These are phyloP conservation scores for Platalea minor DNA, from an alignment of 2,797 vertebrate species.

Conservation along the genomic window DNA sequence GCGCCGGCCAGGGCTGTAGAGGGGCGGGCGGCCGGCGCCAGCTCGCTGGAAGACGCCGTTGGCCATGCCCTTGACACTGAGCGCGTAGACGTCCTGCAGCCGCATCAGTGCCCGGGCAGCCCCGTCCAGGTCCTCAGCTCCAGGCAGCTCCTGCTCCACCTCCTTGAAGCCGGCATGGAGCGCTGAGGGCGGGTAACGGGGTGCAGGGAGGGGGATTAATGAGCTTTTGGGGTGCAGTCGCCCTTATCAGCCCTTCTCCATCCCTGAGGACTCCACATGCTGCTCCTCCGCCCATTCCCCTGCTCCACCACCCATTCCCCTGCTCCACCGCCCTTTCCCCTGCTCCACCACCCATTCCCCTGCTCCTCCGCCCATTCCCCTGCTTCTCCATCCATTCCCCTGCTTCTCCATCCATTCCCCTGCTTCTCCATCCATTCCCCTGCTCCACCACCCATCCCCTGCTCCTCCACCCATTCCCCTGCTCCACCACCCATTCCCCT, in stretches of 20 bases:
- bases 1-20: constrained; percentile 77
- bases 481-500: too few species aligned
- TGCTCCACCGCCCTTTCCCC: background rate
- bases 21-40: constrained; percentile 6
- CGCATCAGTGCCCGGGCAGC: constrained; percentile 89
- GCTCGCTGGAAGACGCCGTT: constrained; percentile 82
- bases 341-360: background rate
- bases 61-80: constrained; percentile 82
- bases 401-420: background rate
- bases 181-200: constrained; percentile 58
- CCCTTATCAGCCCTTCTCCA: background rate
- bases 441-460: background rate
- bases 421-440: background rate
- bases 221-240: fast-evolving
- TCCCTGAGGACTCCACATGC: background rate
- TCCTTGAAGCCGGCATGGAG: constrained; percentile 81
- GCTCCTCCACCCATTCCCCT: background rate
- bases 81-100: constrained; percentile 90
- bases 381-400: background rate
- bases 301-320: too few species aligned
- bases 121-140: constrained; percentile 86
- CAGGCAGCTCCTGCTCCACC: constrained; percentile 80
- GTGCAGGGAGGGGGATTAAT: fast-evolving
- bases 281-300: background rate
- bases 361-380: too few species aligned